These are phyloP conservation scores for Heliocidaris erythrogramma DNA, from an alignment of 35 echinoderm and acorn worm species.

Conservation along the genomic window DNA sequence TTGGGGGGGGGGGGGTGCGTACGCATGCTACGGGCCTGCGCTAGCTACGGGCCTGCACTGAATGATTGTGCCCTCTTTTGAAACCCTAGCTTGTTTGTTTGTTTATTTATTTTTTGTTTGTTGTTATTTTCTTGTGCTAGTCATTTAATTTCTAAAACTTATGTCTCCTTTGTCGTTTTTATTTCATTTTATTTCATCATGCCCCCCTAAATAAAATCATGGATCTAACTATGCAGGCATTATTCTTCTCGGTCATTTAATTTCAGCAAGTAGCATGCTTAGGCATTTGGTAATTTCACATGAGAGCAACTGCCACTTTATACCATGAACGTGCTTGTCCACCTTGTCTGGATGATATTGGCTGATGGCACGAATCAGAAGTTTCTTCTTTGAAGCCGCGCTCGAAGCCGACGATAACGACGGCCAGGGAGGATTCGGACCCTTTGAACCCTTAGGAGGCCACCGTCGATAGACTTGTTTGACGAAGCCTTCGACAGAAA, in stretches of 20 bases:
- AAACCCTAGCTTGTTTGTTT: no score
- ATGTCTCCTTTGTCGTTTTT: no score
- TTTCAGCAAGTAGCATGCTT: not conserved
- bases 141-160: no score
- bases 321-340: conserved; percentile 46
- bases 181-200: no score
- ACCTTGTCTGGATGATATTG: conserved; percentile 65
- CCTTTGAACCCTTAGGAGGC: not conserved
- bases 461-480: not conserved
- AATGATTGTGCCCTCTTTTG: no score
- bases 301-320: conserved; percentile 54
- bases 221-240: no score
- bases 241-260: not conserved
- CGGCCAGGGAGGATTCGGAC: not conserved
- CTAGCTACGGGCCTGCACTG: no score
- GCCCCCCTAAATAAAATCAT: no score
- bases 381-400: conserved; percentile 14
- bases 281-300: conserved; percentile 55
- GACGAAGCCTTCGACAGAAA: not conserved
- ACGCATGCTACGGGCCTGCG: no score
- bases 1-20: no score
- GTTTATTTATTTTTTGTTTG: no score
- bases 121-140: no score
- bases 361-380: conserved; percentile 53
- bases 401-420: not conserved